phyloP scores from a whole-genome alignment of 2,113 vertebrate species.

The Trichomycterus rosablanca region DNA sequence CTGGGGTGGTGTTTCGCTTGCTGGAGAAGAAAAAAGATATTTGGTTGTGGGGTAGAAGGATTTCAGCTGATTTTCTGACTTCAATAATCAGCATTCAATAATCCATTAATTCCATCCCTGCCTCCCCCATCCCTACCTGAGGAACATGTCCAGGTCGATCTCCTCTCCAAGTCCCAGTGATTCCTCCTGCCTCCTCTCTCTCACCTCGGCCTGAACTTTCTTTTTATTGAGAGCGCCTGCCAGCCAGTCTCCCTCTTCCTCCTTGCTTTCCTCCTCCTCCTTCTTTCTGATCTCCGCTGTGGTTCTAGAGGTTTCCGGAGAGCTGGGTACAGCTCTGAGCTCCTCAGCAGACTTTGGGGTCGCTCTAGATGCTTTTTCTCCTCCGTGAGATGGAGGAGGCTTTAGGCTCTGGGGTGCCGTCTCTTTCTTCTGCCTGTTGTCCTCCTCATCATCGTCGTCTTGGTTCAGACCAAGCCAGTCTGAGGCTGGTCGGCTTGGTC shows the following conservation, averaged over 20 bases:
- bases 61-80: too few relatives aligned
- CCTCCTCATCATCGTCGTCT: constrained; percentile 39
- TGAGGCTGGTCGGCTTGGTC: constrained; percentile 52
- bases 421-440: constrained; percentile 39
- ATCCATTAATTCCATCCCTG: too few relatives aligned
- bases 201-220: constrained; percentile 60
- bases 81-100: too few relatives aligned
- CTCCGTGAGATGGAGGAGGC: constrained; percentile 7
- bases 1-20: too few relatives aligned
- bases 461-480: constrained; percentile 81
- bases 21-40: too few relatives aligned
- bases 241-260: constrained; percentile 72
- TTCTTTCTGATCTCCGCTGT: constrained; percentile 24
- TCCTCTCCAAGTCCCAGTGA: constrained; percentile 25
- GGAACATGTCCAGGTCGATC: constrained; percentile 2
- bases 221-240: constrained; percentile 66
- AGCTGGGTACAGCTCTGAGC: background rate
- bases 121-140: constrained; percentile 46
- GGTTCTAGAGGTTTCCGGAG: constrained; percentile 39
- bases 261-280: constrained; percentile 30
- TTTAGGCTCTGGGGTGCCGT: constrained; percentile 36
- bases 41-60: too few relatives aligned
- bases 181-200: constrained; percentile 34
- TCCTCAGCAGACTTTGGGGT: constrained; percentile 24
- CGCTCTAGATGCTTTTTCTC: constrained; percentile 22